Evolutionary conservation across 2,888 invertebrate species (phyloP), one percentile per base, ranked within the genome.

Genomic region (Acrocera orbiculus): DNA sequence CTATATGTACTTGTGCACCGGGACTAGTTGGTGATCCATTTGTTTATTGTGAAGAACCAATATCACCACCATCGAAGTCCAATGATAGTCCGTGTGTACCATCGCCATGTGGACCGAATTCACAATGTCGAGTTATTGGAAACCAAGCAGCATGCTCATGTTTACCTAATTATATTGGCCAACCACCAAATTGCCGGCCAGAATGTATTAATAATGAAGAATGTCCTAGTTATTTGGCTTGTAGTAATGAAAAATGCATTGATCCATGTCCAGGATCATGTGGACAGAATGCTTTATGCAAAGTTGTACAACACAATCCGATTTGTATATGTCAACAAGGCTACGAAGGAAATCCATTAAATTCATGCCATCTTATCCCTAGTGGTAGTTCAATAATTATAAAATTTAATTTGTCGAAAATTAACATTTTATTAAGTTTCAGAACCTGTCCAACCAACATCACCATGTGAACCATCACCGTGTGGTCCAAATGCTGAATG

Each of bases 401-500:
- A n/a, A n/a, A n/a, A n/a, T n/a, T n/a, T n/a, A n/a, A n/a, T n/a
- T n/a, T n/a, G n/a, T n/a, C n/a, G n/a, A n/a, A n/a, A n/a, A n/a
- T n/a, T n/a, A 10, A 26, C 19, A n/a, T n/a, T n/a, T n/a, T n/a
- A n/a, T n/a, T 49, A 39, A 72, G 72, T 70, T 15, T 69, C 74
- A 8, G 70, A 73, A 55, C 64, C 67, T 47, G 65, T 71, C 36
- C 70, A 73, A 28, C 67, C 68, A 27, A 54, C 71, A n/a, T 74
- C 80, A 43, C 83, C 86, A 5, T 85, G 86, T 49, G 66, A 67
- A 34, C 83, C 83, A 31, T 79, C 81, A 36, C 85, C 85, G 3
- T 87, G 87, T 51, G 87, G 87, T 24, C 77, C 76, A 5, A 80
- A 82, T 47, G 80, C 85, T 3, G 79, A 82, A 56, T 86, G 81